Evolutionary conservation across 2,113 vertebrate species (phyloP).

Genomic region (Myotis brandtii): DNA sequence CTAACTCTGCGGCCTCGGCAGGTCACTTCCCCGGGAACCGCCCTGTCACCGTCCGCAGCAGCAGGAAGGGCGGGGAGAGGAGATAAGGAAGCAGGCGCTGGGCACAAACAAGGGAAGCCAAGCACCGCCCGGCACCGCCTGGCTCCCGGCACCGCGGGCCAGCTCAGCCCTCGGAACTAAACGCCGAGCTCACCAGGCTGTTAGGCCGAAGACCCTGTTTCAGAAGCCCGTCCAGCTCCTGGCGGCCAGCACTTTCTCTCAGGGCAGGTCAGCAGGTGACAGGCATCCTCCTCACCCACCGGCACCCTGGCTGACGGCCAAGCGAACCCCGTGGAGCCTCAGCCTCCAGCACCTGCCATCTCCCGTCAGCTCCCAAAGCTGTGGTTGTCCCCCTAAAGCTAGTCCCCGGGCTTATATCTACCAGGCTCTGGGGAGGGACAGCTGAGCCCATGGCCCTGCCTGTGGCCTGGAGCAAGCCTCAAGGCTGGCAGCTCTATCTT

Average conservation of each 20-base stretch:
- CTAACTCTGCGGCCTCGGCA: background rate
- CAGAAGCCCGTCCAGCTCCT: fast-evolving
- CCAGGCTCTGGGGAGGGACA: background rate
- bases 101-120: background rate
- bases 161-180: background rate
- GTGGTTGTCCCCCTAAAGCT: background rate
- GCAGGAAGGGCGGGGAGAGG: background rate
- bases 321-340: background rate
- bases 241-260: background rate
- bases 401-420: background rate
- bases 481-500: background rate
- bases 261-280: fast-evolving
- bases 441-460: background rate
- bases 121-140: fast-evolving
- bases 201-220: fast-evolving
- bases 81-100: background rate
- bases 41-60: background rate
- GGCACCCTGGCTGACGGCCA: fast-evolving
- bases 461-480: background rate
- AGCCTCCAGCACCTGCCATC: background rate
- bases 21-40: background rate
- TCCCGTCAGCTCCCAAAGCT: background rate
- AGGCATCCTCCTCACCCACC: too few species aligned
- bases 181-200: background rate
- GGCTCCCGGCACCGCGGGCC: fast-evolving